Conservation (phyloP, 2,113 vertebrate genomes). For the Anthoscopus minutus region DNA sequence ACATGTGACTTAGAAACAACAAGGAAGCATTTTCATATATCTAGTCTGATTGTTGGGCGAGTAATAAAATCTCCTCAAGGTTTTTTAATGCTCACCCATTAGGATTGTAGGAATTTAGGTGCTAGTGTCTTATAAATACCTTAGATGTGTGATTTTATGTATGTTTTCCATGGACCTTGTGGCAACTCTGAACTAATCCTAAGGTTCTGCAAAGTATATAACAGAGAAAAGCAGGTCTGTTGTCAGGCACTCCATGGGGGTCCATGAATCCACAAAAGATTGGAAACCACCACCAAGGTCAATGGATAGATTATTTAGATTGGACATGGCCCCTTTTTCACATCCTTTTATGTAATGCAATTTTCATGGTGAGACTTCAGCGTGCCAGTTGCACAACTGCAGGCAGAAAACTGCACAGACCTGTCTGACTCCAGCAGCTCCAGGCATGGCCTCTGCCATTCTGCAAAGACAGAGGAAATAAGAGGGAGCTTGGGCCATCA, state of each 20-base stretch:
- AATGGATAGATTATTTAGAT: slow-evolving; percentile 5
- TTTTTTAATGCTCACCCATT: background rate
- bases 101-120: background rate
- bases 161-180: background rate
- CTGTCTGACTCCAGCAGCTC: background rate
- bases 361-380: background rate
- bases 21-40: background rate
- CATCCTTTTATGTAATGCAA: background rate
- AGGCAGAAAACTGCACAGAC: background rate
- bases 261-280: background rate
- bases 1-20: background rate
- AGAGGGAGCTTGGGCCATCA: background rate
- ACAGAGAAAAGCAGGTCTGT: background rate
- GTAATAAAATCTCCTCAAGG: background rate
- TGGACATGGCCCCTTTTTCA: background rate
- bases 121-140: background rate
- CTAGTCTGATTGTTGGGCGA: background rate
- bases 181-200: background rate
- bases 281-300: background rate
- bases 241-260: background rate
- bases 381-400: background rate
- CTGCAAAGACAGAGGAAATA: slow-evolving; percentile 8
- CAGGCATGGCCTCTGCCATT: background rate
- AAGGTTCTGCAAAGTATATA: background rate
- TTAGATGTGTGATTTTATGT: background rate